phyloP scores from a whole-genome alignment of 2,797 vertebrate species.

The Tapera naevia region DNA sequence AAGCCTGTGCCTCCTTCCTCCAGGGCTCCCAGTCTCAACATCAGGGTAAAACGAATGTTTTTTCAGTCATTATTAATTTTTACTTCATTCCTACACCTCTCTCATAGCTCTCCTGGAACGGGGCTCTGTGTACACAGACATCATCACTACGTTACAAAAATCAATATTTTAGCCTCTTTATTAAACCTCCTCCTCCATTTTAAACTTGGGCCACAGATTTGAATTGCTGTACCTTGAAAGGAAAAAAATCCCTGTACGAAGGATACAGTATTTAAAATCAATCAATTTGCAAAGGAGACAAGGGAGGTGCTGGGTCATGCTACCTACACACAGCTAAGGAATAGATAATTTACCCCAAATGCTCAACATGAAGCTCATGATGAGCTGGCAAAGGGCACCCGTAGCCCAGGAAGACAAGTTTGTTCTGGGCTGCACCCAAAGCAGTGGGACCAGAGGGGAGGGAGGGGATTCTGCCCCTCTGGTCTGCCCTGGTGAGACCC shows the following conservation, averaged over 20 bases:
- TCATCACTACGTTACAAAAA: not conserved
- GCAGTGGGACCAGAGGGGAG: too few relatives aligned
- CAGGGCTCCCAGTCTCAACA: not conserved
- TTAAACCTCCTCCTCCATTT: not conserved
- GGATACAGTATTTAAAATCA: not conserved
- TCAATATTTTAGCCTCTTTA: not conserved
- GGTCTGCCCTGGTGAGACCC: too few relatives aligned
- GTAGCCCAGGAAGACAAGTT: too few relatives aligned
- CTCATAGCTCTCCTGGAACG: not conserved
- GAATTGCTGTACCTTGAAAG: not conserved
- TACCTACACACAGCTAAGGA: not conserved
- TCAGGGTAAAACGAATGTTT: not conserved
- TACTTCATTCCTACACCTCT: not conserved
- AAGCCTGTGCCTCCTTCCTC: not conserved
- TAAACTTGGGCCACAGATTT: not conserved
- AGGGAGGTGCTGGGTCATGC: not conserved
- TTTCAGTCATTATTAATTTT: not conserved
- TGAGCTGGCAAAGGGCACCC: too few relatives aligned
- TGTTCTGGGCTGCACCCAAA: too few relatives aligned
- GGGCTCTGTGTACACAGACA: accelerated
- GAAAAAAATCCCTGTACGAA: not conserved
- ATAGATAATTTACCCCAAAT: not conserved
- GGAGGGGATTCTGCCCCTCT: too few relatives aligned
- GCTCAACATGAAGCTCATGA: not conserved
- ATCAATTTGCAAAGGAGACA: not conserved